phyloP scores from a whole-genome alignment of 2,888 invertebrate genomes.

The Netelia melanura region DNA sequence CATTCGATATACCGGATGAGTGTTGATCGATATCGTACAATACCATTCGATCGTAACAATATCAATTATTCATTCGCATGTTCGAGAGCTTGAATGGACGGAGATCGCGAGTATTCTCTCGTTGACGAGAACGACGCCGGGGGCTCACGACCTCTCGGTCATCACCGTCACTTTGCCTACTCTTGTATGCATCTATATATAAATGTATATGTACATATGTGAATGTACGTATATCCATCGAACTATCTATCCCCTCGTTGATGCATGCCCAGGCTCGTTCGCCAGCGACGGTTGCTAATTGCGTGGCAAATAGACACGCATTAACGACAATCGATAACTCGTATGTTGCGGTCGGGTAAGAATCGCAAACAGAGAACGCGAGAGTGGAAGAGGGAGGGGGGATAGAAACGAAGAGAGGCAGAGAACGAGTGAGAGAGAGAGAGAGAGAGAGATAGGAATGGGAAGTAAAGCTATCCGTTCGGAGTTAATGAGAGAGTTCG shows the following conservation, averaged over 20 bases:
- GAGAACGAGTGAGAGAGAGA: slow-evolving; percentile 18
- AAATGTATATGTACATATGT: not conserved
- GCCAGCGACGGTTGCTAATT: slow-evolving; percentile 67
- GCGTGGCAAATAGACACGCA: slow-evolving; percentile 70
- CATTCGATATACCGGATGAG: not conserved
- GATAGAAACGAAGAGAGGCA: slow-evolving; percentile 2
- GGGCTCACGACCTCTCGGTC: slow-evolving; percentile 37
- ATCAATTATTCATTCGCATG: slow-evolving; percentile 57
- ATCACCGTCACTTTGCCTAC: slow-evolving; percentile 28
- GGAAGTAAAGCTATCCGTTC: slow-evolving; percentile 40
- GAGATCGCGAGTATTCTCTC: slow-evolving; percentile 33
- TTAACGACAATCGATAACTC: slow-evolving; percentile 69
- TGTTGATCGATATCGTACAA: slow-evolving; percentile 26
- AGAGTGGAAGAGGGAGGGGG: not conserved
- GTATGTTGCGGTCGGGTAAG: slow-evolving; percentile 66
- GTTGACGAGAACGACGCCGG: slow-evolving; percentile 50
- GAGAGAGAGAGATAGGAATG: slow-evolving; percentile 28
- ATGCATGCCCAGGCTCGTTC: slow-evolving; percentile 56
- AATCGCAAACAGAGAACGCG: slow-evolving; percentile 62
- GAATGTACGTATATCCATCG: slow-evolving; percentile 12
- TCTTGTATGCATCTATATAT: slow-evolving; percentile 2
- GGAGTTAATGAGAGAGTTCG: slow-evolving; percentile 63
- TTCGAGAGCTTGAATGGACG: slow-evolving; percentile 36
- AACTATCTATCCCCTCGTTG: slow-evolving; percentile 54
- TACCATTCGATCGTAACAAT: slow-evolving; percentile 33